Base-by-base conservation (phyloP, 2,113 vertebrate genomes). In the Ceyx cyanopectus region DNA sequence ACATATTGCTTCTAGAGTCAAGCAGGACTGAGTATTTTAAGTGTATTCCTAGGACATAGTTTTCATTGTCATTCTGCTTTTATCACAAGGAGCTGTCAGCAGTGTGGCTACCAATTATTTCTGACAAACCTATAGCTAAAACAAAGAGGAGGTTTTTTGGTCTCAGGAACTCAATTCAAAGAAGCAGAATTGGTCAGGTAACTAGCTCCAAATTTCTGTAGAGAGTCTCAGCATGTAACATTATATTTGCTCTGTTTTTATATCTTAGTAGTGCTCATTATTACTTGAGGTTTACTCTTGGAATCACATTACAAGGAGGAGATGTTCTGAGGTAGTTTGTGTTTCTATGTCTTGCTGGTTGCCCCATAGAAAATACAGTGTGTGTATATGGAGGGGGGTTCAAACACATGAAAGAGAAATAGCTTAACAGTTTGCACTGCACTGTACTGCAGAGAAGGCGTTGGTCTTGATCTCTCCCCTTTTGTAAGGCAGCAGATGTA, bases 401-500 rank as follows among this genome's bases (percentile, higher is more conserved):
- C n/a, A 20, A 58, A 12, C 53, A 13, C 0, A 0, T 23, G 48
- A 43, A 66, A 84, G 16, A 37, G 15, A 68, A 68, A 90, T 16
- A 34, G 19, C 30, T 3, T 5, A 40, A 48, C 56, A n/a, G 21
- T 43, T 48, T 61, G 45, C 48, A 30, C 43, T 87, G 58, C 72
- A 2, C 0, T 50, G 57, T 68, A 6, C 32, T 46, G 72, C 65
- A 60, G 5, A 62, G 58, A 23, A n/a, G 30, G 46, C 3, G 0
- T 27, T 57, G 24, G 22, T 84, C 58, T 81, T 41, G 3, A 41
- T 30, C 46, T 20, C 41, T 74, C 43, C 15, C 22, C 51, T 77
- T 7, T 2, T 46, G 30, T 65, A 9, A 74, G 65, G 67, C 16
- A 81, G 81, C 45, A 84, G 89, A 20, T 48, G 29, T 5, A 73